phyloP scores from a whole-genome alignment of 1,140 invertebrate species.

The Drosophila nannoptera region DNA sequence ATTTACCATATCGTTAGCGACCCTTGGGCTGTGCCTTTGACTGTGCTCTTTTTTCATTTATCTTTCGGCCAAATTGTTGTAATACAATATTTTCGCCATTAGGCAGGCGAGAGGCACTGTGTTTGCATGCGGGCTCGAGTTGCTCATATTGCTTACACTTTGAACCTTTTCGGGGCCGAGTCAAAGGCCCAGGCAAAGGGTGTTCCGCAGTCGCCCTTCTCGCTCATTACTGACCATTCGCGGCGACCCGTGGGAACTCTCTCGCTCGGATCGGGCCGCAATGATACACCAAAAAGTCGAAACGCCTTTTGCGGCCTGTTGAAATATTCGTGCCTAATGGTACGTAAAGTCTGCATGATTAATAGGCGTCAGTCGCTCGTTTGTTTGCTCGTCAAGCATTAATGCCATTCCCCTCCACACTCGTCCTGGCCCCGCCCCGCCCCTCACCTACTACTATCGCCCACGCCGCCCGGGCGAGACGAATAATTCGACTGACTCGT shows the following conservation, averaged over 20 bases:
- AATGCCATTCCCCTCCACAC: slow-evolving; percentile 27
- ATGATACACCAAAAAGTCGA: slow-evolving; percentile 46
- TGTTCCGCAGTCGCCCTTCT: slow-evolving; percentile 23
- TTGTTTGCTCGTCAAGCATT: slow-evolving; percentile 68
- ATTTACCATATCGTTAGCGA: slow-evolving; percentile 77
- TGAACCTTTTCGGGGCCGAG: slow-evolving; percentile 35
- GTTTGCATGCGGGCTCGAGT: neutral
- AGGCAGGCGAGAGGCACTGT: slow-evolving; percentile 62
- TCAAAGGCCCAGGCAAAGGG: slow-evolving; percentile 7
- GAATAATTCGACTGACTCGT: slow-evolving; percentile 6
- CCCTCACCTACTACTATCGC: too few relatives aligned
- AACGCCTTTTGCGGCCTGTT: slow-evolving; percentile 39
- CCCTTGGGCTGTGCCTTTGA: slow-evolving; percentile 49
- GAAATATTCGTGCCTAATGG: slow-evolving; percentile 70
- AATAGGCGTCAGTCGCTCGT: slow-evolving; percentile 71
- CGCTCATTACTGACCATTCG: slow-evolving; percentile 18
- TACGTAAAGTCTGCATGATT: slow-evolving; percentile 75
- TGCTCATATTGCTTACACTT: slow-evolving; percentile 51
- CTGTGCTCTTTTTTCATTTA: slow-evolving; percentile 28
- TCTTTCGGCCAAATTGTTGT: slow-evolving; percentile 62
- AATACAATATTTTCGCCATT: slow-evolving; percentile 77
- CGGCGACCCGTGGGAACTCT: slow-evolving; percentile 19
- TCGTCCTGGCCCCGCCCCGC: neutral
- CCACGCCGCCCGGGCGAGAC: neutral
- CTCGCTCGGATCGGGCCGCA: slow-evolving; percentile 30